Conservation (phyloP, 2,888 invertebrate genomes). For the Amphiduros pacificus region DNA sequence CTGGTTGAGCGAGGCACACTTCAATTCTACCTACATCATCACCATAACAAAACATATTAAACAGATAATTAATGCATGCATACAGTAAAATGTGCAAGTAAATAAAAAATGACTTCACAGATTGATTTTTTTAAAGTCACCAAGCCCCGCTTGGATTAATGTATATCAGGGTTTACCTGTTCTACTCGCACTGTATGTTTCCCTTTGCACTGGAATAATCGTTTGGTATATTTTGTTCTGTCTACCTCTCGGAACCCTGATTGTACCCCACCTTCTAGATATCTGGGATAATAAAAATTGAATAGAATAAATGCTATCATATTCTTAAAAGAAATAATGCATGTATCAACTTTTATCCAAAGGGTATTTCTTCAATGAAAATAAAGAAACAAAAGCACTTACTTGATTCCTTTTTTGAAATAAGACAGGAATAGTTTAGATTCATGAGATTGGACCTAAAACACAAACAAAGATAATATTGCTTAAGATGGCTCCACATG, state of each 20-base stretch:
- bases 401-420: slow-evolving; percentile 65
- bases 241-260: slow-evolving; percentile 45
- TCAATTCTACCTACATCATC: slow-evolving; percentile 60
- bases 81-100: no score
- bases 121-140: no score
- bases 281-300: slow-evolving; percentile 33
- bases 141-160: neutral
- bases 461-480: slow-evolving; percentile 12
- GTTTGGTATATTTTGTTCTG: slow-evolving; percentile 35
- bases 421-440: slow-evolving; percentile 77
- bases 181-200: slow-evolving; percentile 41
- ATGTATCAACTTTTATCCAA: no score
- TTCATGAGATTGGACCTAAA: slow-evolving; percentile 74
- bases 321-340: no score
- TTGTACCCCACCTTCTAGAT: slow-evolving; percentile 44
- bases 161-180: slow-evolving; percentile 33
- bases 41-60: neutral
- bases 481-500: no score
- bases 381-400: no score
- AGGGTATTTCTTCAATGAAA: no score
- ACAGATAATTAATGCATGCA: no score
- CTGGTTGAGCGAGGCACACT: slow-evolving; percentile 81
- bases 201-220: slow-evolving; percentile 48
- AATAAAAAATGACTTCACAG: no score
- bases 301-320: no score